Percentiles rank a stretch among this genome's conserved stretches.
phyloP scores from a whole-genome alignment of 37 sponge, comb jelly and placozoan genomes.

The Hexactinellida sp. region DNA sequence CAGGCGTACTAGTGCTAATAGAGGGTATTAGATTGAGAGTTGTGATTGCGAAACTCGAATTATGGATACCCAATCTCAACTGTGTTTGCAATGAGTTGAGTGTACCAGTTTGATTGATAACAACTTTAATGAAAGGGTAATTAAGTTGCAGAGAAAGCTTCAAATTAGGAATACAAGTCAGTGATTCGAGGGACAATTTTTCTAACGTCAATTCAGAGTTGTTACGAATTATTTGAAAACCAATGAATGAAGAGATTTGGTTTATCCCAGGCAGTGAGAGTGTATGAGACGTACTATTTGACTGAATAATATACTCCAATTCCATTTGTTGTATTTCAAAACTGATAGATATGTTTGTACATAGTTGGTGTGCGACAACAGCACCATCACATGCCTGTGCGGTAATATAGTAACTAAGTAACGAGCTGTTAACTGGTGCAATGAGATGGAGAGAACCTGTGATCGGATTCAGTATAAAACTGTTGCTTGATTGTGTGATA shows the following conservation, averaged over 20 bases:
- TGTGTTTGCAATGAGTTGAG: background rate
- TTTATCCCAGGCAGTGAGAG: background rate
- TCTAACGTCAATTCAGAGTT: background rate
- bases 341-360: background rate
- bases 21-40: background rate
- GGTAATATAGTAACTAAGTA: background rate
- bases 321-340: background rate
- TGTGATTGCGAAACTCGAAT: background rate
- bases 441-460: no score
- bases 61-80: background rate
- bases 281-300: background rate
- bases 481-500: background rate
- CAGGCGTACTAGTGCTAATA: background rate
- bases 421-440: background rate
- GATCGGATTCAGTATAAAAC: background rate
- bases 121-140: background rate
- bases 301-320: background rate
- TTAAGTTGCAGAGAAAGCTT: background rate
- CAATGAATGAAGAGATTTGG: background rate
- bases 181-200: background rate
- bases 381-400: background rate
- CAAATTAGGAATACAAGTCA: background rate
- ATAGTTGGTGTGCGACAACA: background rate
- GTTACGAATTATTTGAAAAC: background rate
- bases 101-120: background rate